A percentile compares a stretch with the other conserved stretches of the same genome.
Conservation (phyloP, 2,797 vertebrate species). For the Oryzias dopingdopingensis region DNA sequence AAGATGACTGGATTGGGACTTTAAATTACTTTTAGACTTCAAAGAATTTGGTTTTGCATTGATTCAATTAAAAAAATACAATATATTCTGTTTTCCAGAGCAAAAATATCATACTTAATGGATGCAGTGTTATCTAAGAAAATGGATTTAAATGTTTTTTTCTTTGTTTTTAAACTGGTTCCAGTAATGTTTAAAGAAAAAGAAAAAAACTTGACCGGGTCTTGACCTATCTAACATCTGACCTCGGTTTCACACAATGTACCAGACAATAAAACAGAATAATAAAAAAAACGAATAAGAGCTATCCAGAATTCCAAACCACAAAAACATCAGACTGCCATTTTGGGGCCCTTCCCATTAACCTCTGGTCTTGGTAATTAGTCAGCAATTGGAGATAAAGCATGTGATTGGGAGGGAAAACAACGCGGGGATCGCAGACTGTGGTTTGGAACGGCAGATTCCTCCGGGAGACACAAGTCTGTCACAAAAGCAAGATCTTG, state of each 20-base stretch:
- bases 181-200: conserved; percentile 10
- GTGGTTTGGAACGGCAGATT: conserved; percentile 77
- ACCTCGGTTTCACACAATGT: conserved; percentile 64
- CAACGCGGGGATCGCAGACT: conserved; percentile 75
- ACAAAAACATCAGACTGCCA: conserved; percentile 73
- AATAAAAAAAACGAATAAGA: conserved; percentile 40
- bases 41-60: no score
- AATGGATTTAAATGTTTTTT: not conserved
- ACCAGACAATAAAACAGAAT: conserved; percentile 61
- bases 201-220: conserved; percentile 44
- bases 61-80: no score
- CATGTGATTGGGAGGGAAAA: conserved; percentile 75
- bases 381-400: conserved; percentile 77
- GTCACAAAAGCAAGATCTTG: conserved; percentile 74
- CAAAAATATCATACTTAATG: no score
- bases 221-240: conserved; percentile 63
- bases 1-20: no score
- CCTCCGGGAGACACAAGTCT: conserved; percentile 77
- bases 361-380: conserved; percentile 76
- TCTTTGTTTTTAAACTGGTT: conserved; percentile 4
- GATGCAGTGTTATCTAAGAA: no score
- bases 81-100: no score
- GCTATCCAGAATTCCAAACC: conserved; percentile 70
- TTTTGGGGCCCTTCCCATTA: conserved; percentile 71
- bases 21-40: no score